phyloP scores from a whole-genome alignment of 2,113 vertebrate species.

The Corythoichthys intestinalis region DNA sequence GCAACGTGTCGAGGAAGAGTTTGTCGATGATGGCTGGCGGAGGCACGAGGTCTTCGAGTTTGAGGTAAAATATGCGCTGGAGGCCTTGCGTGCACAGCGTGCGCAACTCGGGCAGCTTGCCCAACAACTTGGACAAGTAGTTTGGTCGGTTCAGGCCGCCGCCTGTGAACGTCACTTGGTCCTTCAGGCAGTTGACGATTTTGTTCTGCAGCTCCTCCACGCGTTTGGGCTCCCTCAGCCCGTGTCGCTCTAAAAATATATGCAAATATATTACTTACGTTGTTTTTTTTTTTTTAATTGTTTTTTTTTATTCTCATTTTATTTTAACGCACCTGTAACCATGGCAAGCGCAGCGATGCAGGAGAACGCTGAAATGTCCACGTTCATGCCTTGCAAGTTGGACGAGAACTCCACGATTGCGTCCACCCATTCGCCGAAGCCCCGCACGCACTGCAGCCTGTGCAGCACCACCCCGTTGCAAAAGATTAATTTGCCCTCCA shows the following conservation, averaged over 20 bases:
- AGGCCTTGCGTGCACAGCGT: constrained; percentile 98
- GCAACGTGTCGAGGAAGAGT: constrained; percentile 97
- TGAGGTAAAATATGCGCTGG: constrained; percentile 99
- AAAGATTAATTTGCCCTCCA: constrained; percentile 99
- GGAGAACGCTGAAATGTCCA: constrained; percentile 97
- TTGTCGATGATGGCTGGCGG: constrained; percentile 99
- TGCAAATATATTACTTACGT: background rate
- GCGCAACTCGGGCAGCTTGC: constrained; percentile 97
- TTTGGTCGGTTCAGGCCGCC: constrained; percentile 93
- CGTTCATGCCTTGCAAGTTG: constrained; percentile 97
- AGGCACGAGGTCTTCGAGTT: constrained; percentile 97
- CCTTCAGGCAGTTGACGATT: constrained; percentile 98
- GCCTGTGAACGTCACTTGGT: constrained; percentile 97
- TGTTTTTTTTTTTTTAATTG: background rate
- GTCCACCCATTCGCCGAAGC: constrained; percentile 98
- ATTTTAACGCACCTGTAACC: constrained; percentile 89
- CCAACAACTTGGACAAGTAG: constrained; percentile 98
- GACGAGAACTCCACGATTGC: constrained; percentile 97
- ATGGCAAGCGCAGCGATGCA: constrained; percentile 98
- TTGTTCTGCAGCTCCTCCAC: constrained; percentile 98
- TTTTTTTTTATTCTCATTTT: constrained; percentile 3
- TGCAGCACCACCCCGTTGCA: constrained; percentile 97
- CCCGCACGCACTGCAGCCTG: constrained; percentile 96
- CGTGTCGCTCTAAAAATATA: constrained; percentile 85
- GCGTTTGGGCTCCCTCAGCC: constrained; percentile 95